A percentile compares a stretch with the other conserved stretches of the same genome.
These are phyloP conservation scores for Gobio gobio DNA, from an alignment of 2,113 vertebrate genomes.

Conservation along the genomic window DNA sequence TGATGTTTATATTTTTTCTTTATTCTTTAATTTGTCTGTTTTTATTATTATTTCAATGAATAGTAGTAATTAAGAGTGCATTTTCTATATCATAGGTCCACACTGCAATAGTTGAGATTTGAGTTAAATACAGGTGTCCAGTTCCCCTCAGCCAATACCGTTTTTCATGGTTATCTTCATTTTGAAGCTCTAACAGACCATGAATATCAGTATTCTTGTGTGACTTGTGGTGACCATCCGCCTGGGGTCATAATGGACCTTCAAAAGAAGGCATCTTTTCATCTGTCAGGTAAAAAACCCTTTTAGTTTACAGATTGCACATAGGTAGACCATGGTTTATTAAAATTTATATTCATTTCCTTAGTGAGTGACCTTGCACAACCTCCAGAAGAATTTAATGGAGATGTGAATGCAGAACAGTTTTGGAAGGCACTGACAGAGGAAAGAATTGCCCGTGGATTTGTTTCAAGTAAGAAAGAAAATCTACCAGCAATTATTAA, in stretches of 20 bases:
- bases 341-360: too few relatives aligned
- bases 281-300: not conserved
- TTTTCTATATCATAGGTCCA: not conserved
- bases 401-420: too few relatives aligned
- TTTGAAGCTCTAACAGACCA: slow-evolving; percentile 31
- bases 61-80: not conserved
- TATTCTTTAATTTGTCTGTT: not conserved
- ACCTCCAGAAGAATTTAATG: too few relatives aligned
- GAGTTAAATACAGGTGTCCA: not conserved
- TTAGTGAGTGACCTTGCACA: too few relatives aligned
- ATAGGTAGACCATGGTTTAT: too few relatives aligned
- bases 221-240: slow-evolving; percentile 12
- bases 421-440: too few relatives aligned
- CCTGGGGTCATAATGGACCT: slow-evolving; percentile 13
- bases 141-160: not conserved
- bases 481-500: too few relatives aligned
- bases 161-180: not conserved
- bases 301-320: not conserved
- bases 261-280: not conserved
- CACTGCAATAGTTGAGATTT: not conserved
- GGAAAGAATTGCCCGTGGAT: too few relatives aligned
- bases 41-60: not conserved
- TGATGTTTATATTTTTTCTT: not conserved
- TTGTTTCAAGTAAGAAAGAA: too few relatives aligned
- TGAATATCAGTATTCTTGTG: slow-evolving; percentile 8